Evolutionary conservation across 2,797 vertebrate genomes (phyloP), one percentile per base, ranked within the genome.

Genomic region (Lepus oiostolus): DNA sequence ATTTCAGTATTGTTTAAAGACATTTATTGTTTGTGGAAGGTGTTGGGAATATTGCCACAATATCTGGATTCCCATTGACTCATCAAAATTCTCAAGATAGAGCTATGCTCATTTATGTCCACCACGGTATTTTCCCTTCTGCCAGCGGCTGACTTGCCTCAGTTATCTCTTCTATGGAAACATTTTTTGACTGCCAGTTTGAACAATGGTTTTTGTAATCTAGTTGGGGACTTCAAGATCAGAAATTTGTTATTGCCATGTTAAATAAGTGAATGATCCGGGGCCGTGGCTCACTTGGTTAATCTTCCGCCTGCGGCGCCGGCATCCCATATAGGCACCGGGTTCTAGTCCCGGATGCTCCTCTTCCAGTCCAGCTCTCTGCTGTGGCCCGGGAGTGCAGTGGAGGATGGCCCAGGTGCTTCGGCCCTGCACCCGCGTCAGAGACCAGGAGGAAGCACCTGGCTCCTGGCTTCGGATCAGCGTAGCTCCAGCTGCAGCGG

Each of bases 1-100:
- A 88, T 91, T 95, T 91, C 65, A 93, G 17, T 94, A 87, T 91
- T 82, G 9, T 68, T 90, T 96, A 88, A 93, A 82, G 35, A 38
- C 62, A 70, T 38, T 83, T 91, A 54, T 63, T 90, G 68, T 58
- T 82, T 88, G 4, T 77, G 30, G 88, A 93, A 83, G 50, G 47
- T 72, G 35, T 30, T 90, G 28, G 3, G 16, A 65, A 28, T 90
- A 1, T 87, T 82, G 30, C 60, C 42, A 12, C 7, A 50, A 28
- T 22, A 26, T 50, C 82, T 76, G 32, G 80, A 82, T 67, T 92
- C 32, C 60, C 50, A n/a, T 35, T 85, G 28, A 72, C 47, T 90
- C 47, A 60, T 81, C 54, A 63, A 70, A 60, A 74, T 68, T 63
- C 58, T 72, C 38, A 7, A 86, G 79, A 67, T 88, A 87, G 91